Base-by-base conservation (phyloP, 2,888 invertebrate genomes). In the Drosophila yooni region DNA sequence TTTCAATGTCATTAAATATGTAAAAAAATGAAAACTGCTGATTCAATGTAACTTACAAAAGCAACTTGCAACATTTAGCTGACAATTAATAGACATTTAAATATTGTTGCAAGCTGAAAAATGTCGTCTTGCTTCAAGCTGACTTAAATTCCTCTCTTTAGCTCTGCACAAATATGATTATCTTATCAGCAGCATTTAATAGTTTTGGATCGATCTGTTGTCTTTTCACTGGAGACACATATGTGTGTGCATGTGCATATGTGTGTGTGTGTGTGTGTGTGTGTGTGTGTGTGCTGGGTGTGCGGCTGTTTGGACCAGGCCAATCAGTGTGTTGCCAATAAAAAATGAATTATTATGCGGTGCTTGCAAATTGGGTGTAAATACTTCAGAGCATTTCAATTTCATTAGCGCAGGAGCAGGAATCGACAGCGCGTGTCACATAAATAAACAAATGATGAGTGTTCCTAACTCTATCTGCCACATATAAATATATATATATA, bases 381-480 rank as follows among this genome's bases (percentile, higher is more conserved):
- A 48, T 46, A 69, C 57, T 56, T 71, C 70, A 52, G 15, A 11
- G 53, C 71, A 71, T 70, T 71, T 71, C 70, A 70, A 58, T 70
- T 71, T 71, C 70, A 70, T 71, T 71, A 71, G 71, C 10, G 54
- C 40, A 53, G 53, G 1, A 25, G 43, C 61, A 25, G 61, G 36
- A 56, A 51, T 40, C 50, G 56, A 71, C 57, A 58, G 33, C 33
- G 27, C 40, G 18, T 52, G 61, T 70, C 70, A 33, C 8, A 61
- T 25, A 58, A 34, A 48, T 58, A 71, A 71, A 71, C 71, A 71
- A 71, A 70, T 70, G 70, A 71, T 71, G 62, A 70, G 29, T 58
- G 68, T 25, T 43, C 3, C 51, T 13, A 43, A n/a, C 38, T 38
- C 18, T 6, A 11, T 2, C 3, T 29, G 25, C 15, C 13, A 46